Conservation (phyloP, 2,113 vertebrate species). For the Channa maculata region DNA sequence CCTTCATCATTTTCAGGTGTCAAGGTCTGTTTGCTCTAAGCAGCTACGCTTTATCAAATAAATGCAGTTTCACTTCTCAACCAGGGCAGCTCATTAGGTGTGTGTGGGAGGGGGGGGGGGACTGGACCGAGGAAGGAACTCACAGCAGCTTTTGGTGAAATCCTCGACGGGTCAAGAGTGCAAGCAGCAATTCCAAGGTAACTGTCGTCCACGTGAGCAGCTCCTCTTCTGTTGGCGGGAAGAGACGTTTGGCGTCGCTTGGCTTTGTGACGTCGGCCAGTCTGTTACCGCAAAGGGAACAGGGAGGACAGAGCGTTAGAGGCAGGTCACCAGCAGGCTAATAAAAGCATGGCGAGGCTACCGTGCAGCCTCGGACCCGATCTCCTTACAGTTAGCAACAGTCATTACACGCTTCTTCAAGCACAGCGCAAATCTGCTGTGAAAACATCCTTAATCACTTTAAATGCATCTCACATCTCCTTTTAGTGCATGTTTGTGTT, state of each 20-base stretch:
- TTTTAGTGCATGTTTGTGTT: conserved; percentile 13
- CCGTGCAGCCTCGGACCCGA: conserved; percentile 33
- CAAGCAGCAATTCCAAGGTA: conserved; percentile 57
- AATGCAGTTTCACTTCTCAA: conserved; percentile 30
- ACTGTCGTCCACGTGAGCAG: conserved; percentile 70
- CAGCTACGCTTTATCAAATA: conserved; percentile 39
- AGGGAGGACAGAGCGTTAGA: conserved; percentile 61
- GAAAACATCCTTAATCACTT: conserved; percentile 37
- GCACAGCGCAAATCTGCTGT: conserved; percentile 10
- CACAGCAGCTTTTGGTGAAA: conserved; percentile 74
- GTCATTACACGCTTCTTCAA: no score
- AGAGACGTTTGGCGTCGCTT: conserved; percentile 45
- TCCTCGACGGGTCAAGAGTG: conserved; percentile 60
- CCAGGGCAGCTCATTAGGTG: conserved; percentile 38
- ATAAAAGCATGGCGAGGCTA: conserved; percentile 24
- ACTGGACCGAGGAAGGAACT: conserved; percentile 51
- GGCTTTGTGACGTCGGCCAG: conserved; percentile 50
- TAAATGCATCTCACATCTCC: conserved; percentile 35
- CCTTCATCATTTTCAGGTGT: conserved; percentile 27
- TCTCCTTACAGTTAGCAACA: conserved; percentile 10
- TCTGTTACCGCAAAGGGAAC: conserved; percentile 63
- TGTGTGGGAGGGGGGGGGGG: neutral
- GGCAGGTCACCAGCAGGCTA: conserved; percentile 30
- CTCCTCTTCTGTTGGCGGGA: conserved; percentile 50
- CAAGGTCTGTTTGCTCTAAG: conserved; percentile 25